Evolutionary conservation across 2,113 vertebrate genomes (phyloP), one percentile per base, ranked within the genome.

Genomic region (Solenodon paradoxus): DNA sequence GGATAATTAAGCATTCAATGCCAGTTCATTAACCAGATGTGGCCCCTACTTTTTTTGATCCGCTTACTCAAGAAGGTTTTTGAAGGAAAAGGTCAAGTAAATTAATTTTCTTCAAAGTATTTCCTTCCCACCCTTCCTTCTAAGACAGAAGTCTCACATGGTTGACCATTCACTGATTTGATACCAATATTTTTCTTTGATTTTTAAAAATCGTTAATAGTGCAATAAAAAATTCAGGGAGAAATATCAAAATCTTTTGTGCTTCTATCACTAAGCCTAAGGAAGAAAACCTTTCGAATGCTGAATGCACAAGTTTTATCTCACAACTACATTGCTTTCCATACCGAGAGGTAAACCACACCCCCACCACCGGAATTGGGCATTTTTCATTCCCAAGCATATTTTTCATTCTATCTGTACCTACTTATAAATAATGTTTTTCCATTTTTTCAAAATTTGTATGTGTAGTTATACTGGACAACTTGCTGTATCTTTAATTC

Each of bases 1-100:
- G 80, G 92, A 88, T 97, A 90, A 92, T 96, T 94, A 97, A 96
- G 79, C 45, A 90, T 66, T 92, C 69, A 49, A 51, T 47, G n/a
- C 71, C 53, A 77, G 49, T 45, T 49, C 26, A 45, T 69, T 63
- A 92, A 80, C 38, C 51, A 86, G 49, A 64, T 12, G 26, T 51
- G 53, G 1, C 15, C 45, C 74, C 35, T n/a, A 24, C 35, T 47
- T 35, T 61, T 28, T 35, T 59, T 38, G 19, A 9, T 28, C 84
- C 61, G 20, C 81, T 91, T 90, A 49, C 86, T 53, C 75, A 71
- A 75, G 42, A 88, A 77, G 51, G 6, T 24, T 86, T 84, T 49
- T 30, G 89, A 96, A 83, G 55, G 53, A 93, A 93, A 94, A 81
- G 71, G 45, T 75, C 35, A 90, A 66, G 28, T 63, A 90, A 49